Base-by-base conservation (phyloP, 2,113 vertebrate genomes). In the Cyanoramphus novaezelandiae region DNA sequence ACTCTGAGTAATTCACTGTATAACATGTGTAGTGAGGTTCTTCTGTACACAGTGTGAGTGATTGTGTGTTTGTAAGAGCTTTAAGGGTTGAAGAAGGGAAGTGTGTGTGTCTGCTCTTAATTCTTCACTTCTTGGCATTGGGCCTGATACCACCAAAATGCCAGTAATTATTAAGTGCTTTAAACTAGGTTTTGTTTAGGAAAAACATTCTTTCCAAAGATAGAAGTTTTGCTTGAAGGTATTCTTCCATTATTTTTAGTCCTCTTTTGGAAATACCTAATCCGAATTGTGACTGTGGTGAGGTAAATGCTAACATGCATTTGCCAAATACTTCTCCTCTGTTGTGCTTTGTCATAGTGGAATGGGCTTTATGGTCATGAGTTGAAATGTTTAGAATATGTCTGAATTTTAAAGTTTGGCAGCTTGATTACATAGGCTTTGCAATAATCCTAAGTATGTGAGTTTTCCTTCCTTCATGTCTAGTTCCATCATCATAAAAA, bases 381-480 rank as follows among this genome's bases (percentile, higher is more conserved):
- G 29, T 11, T 88, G 64, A 68, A 93, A 64, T 86, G 78, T 41
- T 50, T 81, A 29, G 65, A 86, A 75, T 78, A 39, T 24, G 17
- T 68, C 50, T 82, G 76, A 77, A 43, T 93, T 72, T 91, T 78
- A 75, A 78, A 91, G 43, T 80, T 78, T 95, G 83, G 64, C 50
- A 71, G 55, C 74, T 94, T 92, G 77, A 91, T 96, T 92, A 10
- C 14, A 17, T 50, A 71, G 80, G 35, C 89, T 93, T 95, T 92
- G 53, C 69, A 81, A 10, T 31, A 75, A 37, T 67, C 50, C 25
- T 75, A 78, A 86, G 72, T 63, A 27, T 84, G 29, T 46, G 69
- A 84, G 72, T 35, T 86, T 90, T 90, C 68, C 60, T 93, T 89
- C 82, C 46, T 88, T 91, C 20, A 9, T 35, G 8, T 50, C 65